Percentiles rank a stretch among this genome's conserved stretches.
phyloP scores from a whole-genome alignment of 1,140 invertebrate species.

The Tribolium madens region DNA sequence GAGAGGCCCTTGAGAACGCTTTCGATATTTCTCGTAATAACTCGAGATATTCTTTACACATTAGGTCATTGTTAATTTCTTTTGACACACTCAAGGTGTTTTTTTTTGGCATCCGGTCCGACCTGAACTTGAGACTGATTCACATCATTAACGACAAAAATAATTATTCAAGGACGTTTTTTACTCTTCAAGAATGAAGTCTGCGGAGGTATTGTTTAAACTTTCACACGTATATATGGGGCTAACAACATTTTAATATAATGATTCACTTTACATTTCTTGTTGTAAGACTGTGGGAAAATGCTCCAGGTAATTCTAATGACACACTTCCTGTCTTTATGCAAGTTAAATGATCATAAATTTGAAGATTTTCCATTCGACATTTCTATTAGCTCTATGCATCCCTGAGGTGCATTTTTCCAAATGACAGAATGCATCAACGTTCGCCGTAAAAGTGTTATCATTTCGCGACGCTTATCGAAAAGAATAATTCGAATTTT shows the following conservation, averaged over 20 bases:
- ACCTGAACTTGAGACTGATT: not conserved
- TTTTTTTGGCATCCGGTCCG: not conserved
- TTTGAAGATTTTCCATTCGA: conserved; percentile 7
- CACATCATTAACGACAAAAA: not conserved
- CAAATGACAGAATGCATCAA: conserved; percentile 39
- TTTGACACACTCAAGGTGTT: too few relatives aligned
- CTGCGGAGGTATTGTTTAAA: not conserved
- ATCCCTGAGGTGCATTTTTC: conserved; percentile 22
- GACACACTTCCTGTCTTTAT: conserved; percentile 5
- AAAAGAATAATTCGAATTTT: not conserved
- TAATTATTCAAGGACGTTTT: conserved; percentile 21
- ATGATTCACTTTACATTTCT: not conserved
- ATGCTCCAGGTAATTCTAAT: not conserved
- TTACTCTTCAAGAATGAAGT: not conserved
- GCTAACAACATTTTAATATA: conserved; percentile 20
- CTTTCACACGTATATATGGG: not conserved
- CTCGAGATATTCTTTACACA: conserved; percentile 1
- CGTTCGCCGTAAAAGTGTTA: conserved; percentile 23
- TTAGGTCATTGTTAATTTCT: not conserved
- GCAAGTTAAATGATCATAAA: not conserved
- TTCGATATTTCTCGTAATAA: conserved; percentile 30
- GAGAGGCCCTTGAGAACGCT: conserved; percentile 1
- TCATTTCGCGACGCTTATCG: conserved; percentile 4
- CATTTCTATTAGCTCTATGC: conserved; percentile 41
- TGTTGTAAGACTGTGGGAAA: conserved; percentile 6